These are phyloP conservation scores for Pseudonaja textilis DNA, from an alignment of 2,113 vertebrate species.

Conservation along the genomic window DNA sequence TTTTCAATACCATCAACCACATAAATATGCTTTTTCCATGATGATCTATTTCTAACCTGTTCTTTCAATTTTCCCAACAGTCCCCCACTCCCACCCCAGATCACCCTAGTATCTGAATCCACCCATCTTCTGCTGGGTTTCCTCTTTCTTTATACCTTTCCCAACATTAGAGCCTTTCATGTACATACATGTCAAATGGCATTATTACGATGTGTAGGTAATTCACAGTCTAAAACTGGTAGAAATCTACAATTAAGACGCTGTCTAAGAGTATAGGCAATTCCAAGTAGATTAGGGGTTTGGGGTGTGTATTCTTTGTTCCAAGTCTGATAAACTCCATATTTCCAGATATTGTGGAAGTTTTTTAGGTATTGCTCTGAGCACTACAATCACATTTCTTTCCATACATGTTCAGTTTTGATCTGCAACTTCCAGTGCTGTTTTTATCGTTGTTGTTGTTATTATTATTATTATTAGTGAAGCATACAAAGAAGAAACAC, in stretches of 20 bases:
- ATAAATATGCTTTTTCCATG: not conserved
- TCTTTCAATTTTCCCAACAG: not conserved
- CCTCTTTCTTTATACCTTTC: not conserved
- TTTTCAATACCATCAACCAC: not conserved
- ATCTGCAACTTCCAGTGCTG: not conserved
- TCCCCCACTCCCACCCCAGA: too few species aligned
- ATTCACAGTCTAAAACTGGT: not conserved
- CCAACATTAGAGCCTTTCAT: not conserved
- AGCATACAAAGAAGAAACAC: slow-evolving; percentile 1
- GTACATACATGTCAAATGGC: not conserved
- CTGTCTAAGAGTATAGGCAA: not conserved
- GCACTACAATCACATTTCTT: not conserved
- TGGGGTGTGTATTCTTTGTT: not conserved
- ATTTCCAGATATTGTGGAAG: not conserved
- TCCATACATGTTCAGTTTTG: not conserved
- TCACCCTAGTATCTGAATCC: not conserved
- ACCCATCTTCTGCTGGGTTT: not conserved
- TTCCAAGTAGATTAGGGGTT: not conserved
- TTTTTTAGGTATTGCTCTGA: not conserved
- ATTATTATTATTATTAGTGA: not conserved
- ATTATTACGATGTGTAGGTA: not conserved
- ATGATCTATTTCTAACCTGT: not conserved
- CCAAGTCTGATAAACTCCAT: not conserved
- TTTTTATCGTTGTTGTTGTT: not conserved
- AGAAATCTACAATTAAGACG: not conserved